phyloP scores from a whole-genome alignment of 2,797 vertebrate species.

The Ispidina lecontei region DNA sequence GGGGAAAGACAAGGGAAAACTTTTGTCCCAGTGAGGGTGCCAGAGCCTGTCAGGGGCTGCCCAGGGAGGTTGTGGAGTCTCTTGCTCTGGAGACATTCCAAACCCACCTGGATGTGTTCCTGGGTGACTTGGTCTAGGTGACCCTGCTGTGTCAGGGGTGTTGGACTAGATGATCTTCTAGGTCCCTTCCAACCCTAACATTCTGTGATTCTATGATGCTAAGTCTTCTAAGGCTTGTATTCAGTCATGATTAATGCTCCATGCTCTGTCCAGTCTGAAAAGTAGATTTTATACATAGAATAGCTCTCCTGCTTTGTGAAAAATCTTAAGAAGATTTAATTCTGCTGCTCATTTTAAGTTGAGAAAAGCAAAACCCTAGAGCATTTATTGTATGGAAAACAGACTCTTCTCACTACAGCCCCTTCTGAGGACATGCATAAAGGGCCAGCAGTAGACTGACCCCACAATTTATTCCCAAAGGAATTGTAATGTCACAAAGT shows the following conservation, averaged over 20 bases:
- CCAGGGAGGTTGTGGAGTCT: too few relatives aligned
- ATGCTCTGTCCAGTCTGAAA: neutral
- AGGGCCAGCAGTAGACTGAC: neutral
- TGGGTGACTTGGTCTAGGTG: too few relatives aligned
- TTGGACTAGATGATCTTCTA: too few relatives aligned
- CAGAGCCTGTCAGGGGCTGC: too few relatives aligned
- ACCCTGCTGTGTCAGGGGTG: too few relatives aligned
- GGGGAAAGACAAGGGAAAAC: too few relatives aligned
- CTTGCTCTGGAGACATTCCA: too few relatives aligned
- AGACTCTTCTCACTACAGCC: neutral
- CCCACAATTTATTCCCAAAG: neutral
- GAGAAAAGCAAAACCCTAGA: neutral
- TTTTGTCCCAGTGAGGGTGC: too few relatives aligned
- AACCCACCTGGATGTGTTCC: too few relatives aligned
- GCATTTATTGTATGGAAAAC: neutral
- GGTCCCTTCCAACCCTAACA: too few relatives aligned
- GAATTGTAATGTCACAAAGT: neutral
- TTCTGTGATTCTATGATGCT: too few relatives aligned
- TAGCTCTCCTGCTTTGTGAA: neutral
- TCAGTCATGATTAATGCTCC: neutral
- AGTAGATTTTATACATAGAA: neutral
- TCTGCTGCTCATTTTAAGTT: neutral
- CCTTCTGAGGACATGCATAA: neutral
- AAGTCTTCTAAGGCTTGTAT: neutral
- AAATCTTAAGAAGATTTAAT: neutral